Percentiles rank a stretch among this genome's conserved stretches.
These are phyloP conservation scores for Acanthosoma haemorrhoidale DNA, from an alignment of 2,888 invertebrate species.

Conservation along the genomic window DNA sequence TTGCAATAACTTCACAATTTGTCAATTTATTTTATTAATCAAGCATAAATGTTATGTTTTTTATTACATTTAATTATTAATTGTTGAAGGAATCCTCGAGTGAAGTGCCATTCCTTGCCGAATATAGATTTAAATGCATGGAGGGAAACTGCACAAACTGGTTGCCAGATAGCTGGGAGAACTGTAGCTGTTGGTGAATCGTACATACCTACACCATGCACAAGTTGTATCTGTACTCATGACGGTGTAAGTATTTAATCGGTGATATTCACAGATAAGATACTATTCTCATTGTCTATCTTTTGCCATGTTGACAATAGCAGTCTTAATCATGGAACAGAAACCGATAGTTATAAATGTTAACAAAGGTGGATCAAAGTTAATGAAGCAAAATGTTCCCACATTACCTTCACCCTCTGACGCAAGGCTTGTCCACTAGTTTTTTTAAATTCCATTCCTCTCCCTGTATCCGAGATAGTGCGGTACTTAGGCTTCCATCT, in stretches of 20 bases:
- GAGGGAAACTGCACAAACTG: constrained; percentile 70
- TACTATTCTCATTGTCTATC: background rate
- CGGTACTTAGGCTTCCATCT: no score
- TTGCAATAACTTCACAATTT: background rate
- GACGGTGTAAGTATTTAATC: constrained; percentile 65
- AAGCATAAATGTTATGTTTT: no score
- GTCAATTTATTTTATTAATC: background rate
- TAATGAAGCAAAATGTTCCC: no score
- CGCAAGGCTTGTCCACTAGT: no score
- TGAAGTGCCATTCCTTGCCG: constrained; percentile 76
- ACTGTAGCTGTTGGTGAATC: constrained; percentile 75
- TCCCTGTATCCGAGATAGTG: no score
- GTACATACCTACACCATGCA: constrained; percentile 84
- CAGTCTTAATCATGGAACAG: no score
- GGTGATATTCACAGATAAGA: background rate
- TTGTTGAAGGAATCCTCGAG: constrained; percentile 68
- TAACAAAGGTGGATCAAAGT: no score
- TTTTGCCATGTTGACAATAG: background rate
- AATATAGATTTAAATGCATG: constrained; percentile 75
- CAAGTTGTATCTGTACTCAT: constrained; percentile 77
- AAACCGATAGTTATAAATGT: no score
- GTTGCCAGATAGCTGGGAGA: constrained; percentile 75
- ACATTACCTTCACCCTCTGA: no score
- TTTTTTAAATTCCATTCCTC: no score
- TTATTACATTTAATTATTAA: background rate